Evolutionary conservation across 2,888 invertebrate genomes (phyloP).

Genomic region (Cephus pygmeus): DNA sequence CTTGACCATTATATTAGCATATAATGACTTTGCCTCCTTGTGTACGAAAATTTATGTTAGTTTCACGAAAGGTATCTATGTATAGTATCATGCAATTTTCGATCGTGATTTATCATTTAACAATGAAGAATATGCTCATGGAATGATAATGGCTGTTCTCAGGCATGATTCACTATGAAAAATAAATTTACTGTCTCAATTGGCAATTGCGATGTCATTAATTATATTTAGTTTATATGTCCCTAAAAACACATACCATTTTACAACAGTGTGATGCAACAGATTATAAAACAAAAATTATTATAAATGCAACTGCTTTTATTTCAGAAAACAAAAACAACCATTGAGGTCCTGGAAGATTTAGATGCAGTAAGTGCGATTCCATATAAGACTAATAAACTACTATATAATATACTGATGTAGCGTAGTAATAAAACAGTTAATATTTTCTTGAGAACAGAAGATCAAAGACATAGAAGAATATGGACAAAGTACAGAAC

Average conservation of each 20-base stretch:
- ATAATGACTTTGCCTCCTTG: constrained; percentile 41
- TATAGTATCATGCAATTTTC: too few species aligned
- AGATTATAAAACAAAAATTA: background rate
- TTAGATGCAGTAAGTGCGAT: constrained; percentile 71
- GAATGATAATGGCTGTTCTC: too few species aligned
- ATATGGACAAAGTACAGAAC: constrained; percentile 83
- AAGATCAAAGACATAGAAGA: constrained; percentile 85
- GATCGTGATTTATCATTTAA: too few species aligned
- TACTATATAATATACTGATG: background rate
- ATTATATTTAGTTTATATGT: background rate
- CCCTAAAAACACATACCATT: background rate
- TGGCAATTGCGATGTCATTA: background rate
- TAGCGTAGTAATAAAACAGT: background rate
- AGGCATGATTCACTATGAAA: background rate
- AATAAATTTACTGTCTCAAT: background rate
- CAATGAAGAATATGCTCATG: too few species aligned
- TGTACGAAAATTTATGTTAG: constrained; percentile 19
- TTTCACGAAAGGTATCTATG: constrained; percentile 9
- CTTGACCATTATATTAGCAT: constrained; percentile 47
- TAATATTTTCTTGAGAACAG: constrained; percentile 51
- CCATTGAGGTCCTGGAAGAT: constrained; percentile 73
- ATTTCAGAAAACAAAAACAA: constrained; percentile 71
- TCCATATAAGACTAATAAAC: background rate
- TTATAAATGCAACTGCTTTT: constrained; percentile 13
- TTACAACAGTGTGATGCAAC: background rate